These are phyloP conservation scores for Strigops habroptila DNA, from an alignment of 2,113 vertebrate species.

Conservation along the genomic window DNA sequence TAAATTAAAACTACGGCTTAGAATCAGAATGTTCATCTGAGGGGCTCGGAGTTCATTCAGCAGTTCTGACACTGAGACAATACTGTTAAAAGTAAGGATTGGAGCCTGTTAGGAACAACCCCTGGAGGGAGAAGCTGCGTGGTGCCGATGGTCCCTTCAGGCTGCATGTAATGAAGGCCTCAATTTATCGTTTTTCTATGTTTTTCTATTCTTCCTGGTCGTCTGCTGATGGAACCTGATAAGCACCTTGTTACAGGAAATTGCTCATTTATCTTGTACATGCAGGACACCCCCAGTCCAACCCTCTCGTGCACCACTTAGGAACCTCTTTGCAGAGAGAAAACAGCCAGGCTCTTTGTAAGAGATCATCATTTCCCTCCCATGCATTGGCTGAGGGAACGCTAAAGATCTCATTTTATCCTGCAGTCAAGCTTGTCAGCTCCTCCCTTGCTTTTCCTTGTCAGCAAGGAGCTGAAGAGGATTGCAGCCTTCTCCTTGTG, in stretches of 20 bases:
- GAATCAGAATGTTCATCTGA: background rate
- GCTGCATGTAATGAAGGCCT: background rate
- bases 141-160: background rate
- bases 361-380: background rate
- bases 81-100: background rate
- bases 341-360: background rate
- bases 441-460: background rate
- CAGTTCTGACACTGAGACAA: background rate
- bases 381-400: background rate
- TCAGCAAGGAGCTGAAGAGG: background rate
- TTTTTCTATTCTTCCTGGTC: background rate
- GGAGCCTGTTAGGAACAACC: background rate
- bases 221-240: background rate
- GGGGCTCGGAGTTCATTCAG: background rate
- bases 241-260: slow-evolving; percentile 4
- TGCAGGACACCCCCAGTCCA: background rate
- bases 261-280: background rate
- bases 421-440: background rate
- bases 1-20: background rate
- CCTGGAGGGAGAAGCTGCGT: background rate
- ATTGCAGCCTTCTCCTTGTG: background rate
- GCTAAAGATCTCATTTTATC: background rate
- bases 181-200: background rate
- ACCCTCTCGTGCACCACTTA: background rate
- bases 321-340: background rate